phyloP scores from a whole-genome alignment of 2,113 vertebrate genomes.

The Seriola aureovittata region DNA sequence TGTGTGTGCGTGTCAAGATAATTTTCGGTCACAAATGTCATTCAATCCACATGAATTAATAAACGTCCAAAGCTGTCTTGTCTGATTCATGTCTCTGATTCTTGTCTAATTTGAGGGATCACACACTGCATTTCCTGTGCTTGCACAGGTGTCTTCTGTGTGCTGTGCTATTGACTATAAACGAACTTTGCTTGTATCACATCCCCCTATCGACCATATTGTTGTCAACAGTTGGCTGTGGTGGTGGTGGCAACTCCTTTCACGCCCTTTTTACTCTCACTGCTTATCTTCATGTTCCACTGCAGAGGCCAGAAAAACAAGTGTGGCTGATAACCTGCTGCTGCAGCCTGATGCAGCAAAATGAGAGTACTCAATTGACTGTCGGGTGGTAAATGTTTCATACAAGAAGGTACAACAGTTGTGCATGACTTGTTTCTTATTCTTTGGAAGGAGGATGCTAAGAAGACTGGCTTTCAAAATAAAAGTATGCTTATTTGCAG shows the following conservation, averaged over 20 bases:
- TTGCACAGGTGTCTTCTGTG: constrained; percentile 25
- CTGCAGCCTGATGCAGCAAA: background rate
- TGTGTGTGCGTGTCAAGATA: constrained; percentile 60
- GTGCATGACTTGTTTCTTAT: background rate
- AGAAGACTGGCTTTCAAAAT: constrained; percentile 12
- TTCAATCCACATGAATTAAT: constrained; percentile 82
- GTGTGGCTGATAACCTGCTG: constrained; percentile 23
- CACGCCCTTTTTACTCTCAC: constrained; percentile 21
- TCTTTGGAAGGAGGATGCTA: background rate
- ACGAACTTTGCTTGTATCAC: constrained; percentile 56
- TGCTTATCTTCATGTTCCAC: constrained; percentile 36
- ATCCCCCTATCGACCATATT: constrained; percentile 55
- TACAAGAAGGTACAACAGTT: background rate
- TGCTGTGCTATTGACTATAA: constrained; percentile 71
- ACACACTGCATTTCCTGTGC: constrained; percentile 23
- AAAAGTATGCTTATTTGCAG: background rate
- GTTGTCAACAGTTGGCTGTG: constrained; percentile 58
- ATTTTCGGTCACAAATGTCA: constrained; percentile 75
- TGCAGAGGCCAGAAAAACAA: constrained; percentile 13
- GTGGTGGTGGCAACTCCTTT: constrained; percentile 42
- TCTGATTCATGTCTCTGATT: constrained; percentile 32
- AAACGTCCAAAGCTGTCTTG: constrained; percentile 80
- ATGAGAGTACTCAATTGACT: background rate
- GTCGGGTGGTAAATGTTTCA: background rate
- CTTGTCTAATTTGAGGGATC: background rate